Conservation (phyloP, 2,888 invertebrate genomes). For the Apamea crenata region DNA sequence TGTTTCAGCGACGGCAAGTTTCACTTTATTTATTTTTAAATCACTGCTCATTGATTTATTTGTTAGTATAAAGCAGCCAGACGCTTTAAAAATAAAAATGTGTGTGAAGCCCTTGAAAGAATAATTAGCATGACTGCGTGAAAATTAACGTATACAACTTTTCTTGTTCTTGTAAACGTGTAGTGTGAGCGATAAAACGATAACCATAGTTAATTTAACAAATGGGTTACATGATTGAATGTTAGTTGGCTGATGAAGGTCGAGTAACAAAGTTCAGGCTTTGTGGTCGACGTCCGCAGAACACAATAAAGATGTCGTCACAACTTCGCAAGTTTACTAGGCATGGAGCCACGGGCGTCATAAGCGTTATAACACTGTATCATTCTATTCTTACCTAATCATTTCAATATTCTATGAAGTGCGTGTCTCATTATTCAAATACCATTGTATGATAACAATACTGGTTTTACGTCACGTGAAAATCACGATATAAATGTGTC, state of each 20-base stretch:
- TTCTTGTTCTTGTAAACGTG: constrained; percentile 61
- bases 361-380: constrained; percentile 41
- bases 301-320: constrained; percentile 65
- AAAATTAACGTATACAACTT: constrained; percentile 56
- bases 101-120: constrained; percentile 46
- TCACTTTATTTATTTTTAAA: constrained; percentile 54
- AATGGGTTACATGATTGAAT: constrained; percentile 56
- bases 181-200: constrained; percentile 43
- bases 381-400: constrained; percentile 22
- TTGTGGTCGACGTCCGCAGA: constrained; percentile 35
- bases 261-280: constrained; percentile 50
- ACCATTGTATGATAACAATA: constrained; percentile 22
- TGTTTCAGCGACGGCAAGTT: constrained; percentile 49
- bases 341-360: constrained; percentile 63
- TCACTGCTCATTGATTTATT: constrained; percentile 21
- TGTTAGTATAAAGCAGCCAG: constrained; percentile 25
- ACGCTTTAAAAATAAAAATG: constrained; percentile 32
- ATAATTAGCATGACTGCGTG: constrained; percentile 53
- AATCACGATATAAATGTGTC: neutral
- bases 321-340: constrained; percentile 61
- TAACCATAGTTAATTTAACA: constrained; percentile 63
- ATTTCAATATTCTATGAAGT: constrained; percentile 28
- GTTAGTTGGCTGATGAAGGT: constrained; percentile 50
- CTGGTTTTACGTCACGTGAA: constrained; percentile 3
- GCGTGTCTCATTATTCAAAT: constrained; percentile 13